A percentile compares a stretch with the other conserved stretches of the same genome.
Evolutionary conservation across 2,113 vertebrate species (phyloP).

Genomic region (Prionailurus viverrinus): DNA sequence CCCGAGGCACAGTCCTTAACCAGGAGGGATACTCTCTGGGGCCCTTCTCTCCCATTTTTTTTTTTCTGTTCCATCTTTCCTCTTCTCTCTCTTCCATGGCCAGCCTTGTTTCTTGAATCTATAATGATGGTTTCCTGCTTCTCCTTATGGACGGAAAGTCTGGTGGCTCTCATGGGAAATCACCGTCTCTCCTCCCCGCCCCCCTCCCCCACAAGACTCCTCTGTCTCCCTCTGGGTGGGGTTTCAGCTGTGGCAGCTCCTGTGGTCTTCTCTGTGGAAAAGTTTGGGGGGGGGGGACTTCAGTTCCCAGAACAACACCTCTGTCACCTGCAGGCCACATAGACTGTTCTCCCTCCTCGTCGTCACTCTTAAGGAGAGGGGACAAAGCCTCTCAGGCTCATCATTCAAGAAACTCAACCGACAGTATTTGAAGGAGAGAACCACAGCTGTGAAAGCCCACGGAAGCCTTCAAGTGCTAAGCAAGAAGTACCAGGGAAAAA

Average conservation of each 20-base stretch:
- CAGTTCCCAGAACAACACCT: not conserved
- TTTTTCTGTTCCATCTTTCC: not conserved
- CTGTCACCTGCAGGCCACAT: not conserved
- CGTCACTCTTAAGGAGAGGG: not conserved
- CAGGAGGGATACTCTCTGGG: not conserved
- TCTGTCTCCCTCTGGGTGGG: fast-evolving
- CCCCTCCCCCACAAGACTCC: not conserved
- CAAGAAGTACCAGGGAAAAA: not conserved
- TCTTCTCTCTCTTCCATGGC: not conserved
- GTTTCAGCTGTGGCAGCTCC: not conserved
- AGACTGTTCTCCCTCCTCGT: not conserved
- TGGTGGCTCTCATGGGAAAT: not conserved
- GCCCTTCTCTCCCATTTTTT: not conserved
- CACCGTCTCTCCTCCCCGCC: not conserved
- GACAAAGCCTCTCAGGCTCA: constrained; percentile 6
- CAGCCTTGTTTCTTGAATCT: constrained; percentile 4
- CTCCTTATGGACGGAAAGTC: not conserved
- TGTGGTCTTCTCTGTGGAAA: not conserved
- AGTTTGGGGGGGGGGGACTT: not conserved
- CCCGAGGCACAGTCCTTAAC: not conserved
- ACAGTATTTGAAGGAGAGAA: constrained; percentile 68
- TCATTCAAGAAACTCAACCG: constrained; percentile 56
- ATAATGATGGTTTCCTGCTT: not conserved
- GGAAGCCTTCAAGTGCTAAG: constrained; percentile 31
- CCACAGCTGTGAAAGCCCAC: constrained; percentile 47